Conservation (phyloP, 2,797 vertebrate species). For the Acipenser transmontanus region DNA sequence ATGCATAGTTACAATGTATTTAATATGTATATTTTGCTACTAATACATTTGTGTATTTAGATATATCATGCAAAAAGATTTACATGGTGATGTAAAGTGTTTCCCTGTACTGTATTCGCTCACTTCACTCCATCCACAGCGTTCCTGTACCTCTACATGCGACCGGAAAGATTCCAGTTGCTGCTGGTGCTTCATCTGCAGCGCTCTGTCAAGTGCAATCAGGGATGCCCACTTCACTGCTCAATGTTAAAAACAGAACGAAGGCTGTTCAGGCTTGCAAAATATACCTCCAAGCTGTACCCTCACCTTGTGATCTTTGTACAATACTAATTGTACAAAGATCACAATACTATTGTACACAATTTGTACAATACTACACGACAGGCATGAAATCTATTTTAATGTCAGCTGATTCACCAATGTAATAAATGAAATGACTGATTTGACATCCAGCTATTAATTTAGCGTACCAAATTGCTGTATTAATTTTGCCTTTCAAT, state of each 20-base stretch:
- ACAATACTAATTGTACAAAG: too few relatives aligned
- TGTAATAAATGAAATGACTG: too few relatives aligned
- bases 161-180: slow-evolving; percentile 16
- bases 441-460: too few relatives aligned
- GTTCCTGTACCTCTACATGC: slow-evolving; percentile 19
- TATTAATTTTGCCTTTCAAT: slow-evolving; percentile 11
- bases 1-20: too few relatives aligned
- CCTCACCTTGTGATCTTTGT: neutral
- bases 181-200: slow-evolving; percentile 18
- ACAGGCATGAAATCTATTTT: slow-evolving; percentile 8
- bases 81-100: neutral
- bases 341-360: too few relatives aligned
- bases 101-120: neutral
- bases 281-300: slow-evolving; percentile 19
- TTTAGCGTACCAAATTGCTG: neutral
- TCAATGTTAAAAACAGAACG: slow-evolving; percentile 19
- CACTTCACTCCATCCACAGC: neutral
- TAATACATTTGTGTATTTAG: neutral
- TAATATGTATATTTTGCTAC: too few relatives aligned
- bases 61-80: neutral
- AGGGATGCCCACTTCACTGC: slow-evolving; percentile 8
- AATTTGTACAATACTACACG: neutral
- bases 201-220: slow-evolving; percentile 16
- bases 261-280: slow-evolving; percentile 21
- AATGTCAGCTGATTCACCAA: neutral